phyloP scores from a whole-genome alignment of 1,140 invertebrate species.

The Octopus sinensis region DNA sequence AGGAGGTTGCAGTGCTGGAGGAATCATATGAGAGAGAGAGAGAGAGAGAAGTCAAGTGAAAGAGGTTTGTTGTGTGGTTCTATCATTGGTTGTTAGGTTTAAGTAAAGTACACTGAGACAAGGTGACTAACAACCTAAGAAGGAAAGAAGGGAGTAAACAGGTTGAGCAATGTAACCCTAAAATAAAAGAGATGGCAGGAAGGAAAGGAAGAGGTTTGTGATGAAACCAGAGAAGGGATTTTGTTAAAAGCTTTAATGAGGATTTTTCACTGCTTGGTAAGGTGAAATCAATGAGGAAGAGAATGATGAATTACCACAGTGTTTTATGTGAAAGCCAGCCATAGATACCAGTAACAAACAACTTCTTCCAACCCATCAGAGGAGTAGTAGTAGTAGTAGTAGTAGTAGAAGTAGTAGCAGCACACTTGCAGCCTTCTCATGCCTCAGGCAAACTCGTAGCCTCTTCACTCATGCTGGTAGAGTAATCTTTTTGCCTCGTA shows the following conservation, averaged over 20 bases:
- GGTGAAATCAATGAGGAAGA: not conserved
- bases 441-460: not conserved
- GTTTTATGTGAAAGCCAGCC: not conserved
- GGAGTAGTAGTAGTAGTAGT: not conserved
- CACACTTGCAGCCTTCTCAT: conserved; percentile 8
- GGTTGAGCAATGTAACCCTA: not conserved
- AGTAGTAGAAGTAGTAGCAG: not conserved
- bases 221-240: not conserved
- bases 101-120: too few relatives aligned
- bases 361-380: conserved; percentile 4
- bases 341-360: not conserved
- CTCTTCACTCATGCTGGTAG: conserved; percentile 7
- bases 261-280: too few relatives aligned
- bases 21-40: not conserved
- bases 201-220: not conserved
- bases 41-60: not conserved
- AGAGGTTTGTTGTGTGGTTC: too few relatives aligned
- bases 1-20: not conserved
- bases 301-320: not conserved
- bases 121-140: not conserved
- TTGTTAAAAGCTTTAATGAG: too few relatives aligned
- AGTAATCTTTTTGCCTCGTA: conserved; percentile 10
- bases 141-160: not conserved
- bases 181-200: not conserved
- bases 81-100: too few relatives aligned